A percentile compares a stretch with the other conserved stretches of the same genome.
Conservation (phyloP, 2,113 vertebrate species). For the Myrmecophaga tridactyla region DNA sequence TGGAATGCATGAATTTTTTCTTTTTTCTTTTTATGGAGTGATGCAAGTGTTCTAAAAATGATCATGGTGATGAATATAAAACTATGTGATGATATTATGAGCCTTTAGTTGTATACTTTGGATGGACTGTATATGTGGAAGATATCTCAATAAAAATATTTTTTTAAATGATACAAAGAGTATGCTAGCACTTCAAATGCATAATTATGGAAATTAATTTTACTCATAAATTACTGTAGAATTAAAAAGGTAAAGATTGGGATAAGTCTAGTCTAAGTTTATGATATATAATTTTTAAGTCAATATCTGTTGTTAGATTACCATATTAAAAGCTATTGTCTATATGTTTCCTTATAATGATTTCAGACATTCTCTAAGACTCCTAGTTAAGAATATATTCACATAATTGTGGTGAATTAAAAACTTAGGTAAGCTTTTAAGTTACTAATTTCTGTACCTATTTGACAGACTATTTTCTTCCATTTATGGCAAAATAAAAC, state of each 20-base stretch:
- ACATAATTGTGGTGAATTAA: neutral
- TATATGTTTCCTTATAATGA: neutral
- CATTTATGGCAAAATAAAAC: neutral
- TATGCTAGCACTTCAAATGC: neutral
- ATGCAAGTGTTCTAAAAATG: too few relatives aligned
- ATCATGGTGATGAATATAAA: too few relatives aligned
- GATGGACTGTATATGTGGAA: too few relatives aligned
- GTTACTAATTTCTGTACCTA: neutral
- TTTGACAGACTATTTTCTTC: neutral
- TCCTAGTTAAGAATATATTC: neutral
- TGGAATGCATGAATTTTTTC: too few relatives aligned
- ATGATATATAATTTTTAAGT: neutral
- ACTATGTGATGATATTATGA: too few relatives aligned
- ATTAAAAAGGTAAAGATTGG: neutral
- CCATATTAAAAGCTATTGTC: neutral
- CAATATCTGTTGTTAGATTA: neutral
- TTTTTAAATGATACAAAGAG: too few relatives aligned
- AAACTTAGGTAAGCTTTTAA: neutral
- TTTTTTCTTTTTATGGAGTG: too few relatives aligned
- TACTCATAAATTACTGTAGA: neutral
- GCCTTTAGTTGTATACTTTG: too few relatives aligned
- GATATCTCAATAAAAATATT: too few relatives aligned
- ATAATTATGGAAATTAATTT: neutral
- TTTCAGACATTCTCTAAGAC: neutral
- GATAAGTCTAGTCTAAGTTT: neutral